Evolutionary conservation across 2,888 invertebrate genomes (phyloP).

Genomic region (Aleiodes testaceus): DNA sequence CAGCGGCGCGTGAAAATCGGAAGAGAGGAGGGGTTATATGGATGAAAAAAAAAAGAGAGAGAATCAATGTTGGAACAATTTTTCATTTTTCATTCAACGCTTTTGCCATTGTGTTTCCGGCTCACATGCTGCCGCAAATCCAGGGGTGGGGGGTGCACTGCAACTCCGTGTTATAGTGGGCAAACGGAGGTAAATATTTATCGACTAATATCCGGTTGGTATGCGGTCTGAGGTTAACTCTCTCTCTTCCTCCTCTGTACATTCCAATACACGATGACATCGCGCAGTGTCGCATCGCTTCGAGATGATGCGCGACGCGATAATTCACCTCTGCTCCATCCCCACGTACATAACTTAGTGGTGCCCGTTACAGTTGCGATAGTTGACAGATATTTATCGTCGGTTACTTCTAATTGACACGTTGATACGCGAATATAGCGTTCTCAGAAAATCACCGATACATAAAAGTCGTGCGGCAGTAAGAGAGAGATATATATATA

Average conservation of each 20-base stretch:
- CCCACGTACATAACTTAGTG: conserved; percentile 54
- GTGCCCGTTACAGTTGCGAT: conserved; percentile 48
- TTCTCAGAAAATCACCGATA: conserved; percentile 12
- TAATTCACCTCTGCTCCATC: conserved; percentile 58
- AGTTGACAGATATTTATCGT: conserved; percentile 67
- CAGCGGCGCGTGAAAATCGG: neutral
- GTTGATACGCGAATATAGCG: conserved; percentile 55
- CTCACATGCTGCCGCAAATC: neutral
- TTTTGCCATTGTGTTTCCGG: neutral
- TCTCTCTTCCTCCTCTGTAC: neutral
- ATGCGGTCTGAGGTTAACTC: conserved; percentile 36
- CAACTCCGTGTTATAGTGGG: no score
- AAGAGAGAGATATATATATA: neutral
- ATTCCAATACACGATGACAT: conserved; percentile 20
- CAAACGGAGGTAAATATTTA: conserved; percentile 34
- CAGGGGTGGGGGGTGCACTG: neutral
- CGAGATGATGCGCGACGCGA: conserved; percentile 60
- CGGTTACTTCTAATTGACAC: conserved; percentile 65
- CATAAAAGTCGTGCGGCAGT: neutral
- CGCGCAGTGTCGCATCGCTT: conserved; percentile 1
- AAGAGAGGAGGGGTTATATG: neutral
- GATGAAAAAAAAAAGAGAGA: conserved; percentile 11
- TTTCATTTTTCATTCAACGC: no score
- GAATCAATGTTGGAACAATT: conserved; percentile 7
- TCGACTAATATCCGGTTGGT: conserved; percentile 39